Percentiles rank a stretch among this genome's conserved stretches.
Conservation (phyloP, 1,140 invertebrate genomes). For the Leptinotarsa defecta region DNA sequence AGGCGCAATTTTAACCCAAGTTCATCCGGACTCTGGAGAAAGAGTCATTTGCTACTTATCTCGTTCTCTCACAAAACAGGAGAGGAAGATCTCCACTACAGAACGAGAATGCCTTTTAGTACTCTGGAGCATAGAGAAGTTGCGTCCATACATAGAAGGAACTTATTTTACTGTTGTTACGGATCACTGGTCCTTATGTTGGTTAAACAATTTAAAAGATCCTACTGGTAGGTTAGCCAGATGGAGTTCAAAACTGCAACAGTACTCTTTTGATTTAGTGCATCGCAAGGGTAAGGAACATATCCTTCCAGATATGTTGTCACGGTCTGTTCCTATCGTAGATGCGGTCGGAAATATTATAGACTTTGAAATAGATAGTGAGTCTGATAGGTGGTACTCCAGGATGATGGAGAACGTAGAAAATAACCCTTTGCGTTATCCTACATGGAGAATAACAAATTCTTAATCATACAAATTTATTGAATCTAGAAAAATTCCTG, state of each 20-base stretch:
- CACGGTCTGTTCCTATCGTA: background rate
- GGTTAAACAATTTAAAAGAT: slow-evolving; percentile 27
- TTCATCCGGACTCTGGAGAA: slow-evolving; percentile 43
- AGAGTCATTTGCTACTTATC: slow-evolving; percentile 22
- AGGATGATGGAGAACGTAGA: background rate
- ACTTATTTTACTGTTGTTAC: slow-evolving; percentile 58
- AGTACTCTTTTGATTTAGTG: slow-evolving; percentile 18
- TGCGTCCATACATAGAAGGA: slow-evolving; percentile 55
- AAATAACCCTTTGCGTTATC: background rate
- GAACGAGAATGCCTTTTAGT: slow-evolving; percentile 59
- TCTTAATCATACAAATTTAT: no score
- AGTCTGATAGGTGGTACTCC: slow-evolving; percentile 23
- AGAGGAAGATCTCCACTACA: slow-evolving; percentile 57
- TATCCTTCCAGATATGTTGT: slow-evolving; percentile 24
- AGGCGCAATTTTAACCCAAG: slow-evolving; percentile 42
- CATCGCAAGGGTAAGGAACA: slow-evolving; percentile 17
- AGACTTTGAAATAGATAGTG: no score
- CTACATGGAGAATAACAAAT: slow-evolving; percentile 20
- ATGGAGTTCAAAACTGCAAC: slow-evolving; percentile 16
- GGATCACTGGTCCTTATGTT: slow-evolving; percentile 34
- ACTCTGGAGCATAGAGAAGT: slow-evolving; percentile 55
- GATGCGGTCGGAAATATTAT: background rate
- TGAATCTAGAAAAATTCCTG: background rate
- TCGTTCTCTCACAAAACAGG: slow-evolving; percentile 36
- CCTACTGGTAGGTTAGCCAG: slow-evolving; percentile 23